Percentiles rank a stretch among this genome's conserved stretches.
These are phyloP conservation scores for Siniperca undulata DNA, from an alignment of 2,797 vertebrate species.

Conservation along the genomic window DNA sequence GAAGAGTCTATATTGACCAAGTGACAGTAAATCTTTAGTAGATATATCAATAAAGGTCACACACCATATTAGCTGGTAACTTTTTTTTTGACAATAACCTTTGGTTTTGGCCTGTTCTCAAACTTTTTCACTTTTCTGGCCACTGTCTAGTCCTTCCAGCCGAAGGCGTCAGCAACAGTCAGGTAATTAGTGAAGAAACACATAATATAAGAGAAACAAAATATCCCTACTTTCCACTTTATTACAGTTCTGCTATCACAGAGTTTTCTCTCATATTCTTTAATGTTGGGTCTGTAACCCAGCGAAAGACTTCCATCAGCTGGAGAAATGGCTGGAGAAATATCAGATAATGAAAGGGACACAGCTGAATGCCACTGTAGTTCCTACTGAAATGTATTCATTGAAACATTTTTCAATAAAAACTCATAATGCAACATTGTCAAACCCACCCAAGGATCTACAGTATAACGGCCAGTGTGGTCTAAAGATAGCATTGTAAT, in stretches of 20 bases:
- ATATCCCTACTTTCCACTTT: not conserved
- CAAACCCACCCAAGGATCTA: not conserved
- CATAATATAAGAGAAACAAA: conserved; percentile 2
- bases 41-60: conserved; percentile 63
- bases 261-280: not conserved
- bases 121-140: conserved; percentile 22
- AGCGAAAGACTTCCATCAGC: conserved; percentile 14
- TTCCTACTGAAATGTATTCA: conserved; percentile 1
- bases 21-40: conserved; percentile 56
- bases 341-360: conserved; percentile 34
- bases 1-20: conserved; percentile 41
- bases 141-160: conserved; percentile 1
- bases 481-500: not conserved
- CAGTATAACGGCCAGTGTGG: not conserved
- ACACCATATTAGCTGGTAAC: not conserved
- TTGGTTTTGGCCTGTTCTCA: conserved; percentile 33
- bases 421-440: conserved; percentile 6
- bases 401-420: conserved; percentile 19
- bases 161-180: not conserved
- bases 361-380: conserved; percentile 17
- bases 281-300: not conserved
- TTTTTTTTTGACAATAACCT: conserved; percentile 28
- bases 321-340: not conserved
- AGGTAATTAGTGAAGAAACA: not conserved
- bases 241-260: conserved; percentile 5